Evolutionary conservation across 2,113 vertebrate species (phyloP).

Genomic region (Halichoerus grypus): DNA sequence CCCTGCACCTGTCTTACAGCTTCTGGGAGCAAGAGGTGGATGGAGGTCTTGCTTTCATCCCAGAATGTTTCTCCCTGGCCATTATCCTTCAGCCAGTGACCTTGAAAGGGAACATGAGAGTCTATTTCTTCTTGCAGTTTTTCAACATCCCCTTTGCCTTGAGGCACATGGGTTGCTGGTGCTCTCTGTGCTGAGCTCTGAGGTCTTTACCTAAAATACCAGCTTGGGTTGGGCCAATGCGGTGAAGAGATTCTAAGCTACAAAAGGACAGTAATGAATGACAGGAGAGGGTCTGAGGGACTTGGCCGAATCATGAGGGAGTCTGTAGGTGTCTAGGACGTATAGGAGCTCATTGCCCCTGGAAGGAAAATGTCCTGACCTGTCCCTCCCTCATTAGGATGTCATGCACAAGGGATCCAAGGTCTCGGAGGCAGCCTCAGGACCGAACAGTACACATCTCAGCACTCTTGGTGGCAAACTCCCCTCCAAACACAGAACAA

Average conservation of each 20-base stretch:
- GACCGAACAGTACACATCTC: neutral
- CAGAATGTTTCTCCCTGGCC: conserved; percentile 26
- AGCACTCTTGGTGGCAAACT: neutral
- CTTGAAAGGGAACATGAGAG: neutral
- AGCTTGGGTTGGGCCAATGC: neutral
- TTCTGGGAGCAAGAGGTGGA: neutral
- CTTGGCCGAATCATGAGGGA: neutral
- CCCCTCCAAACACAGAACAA: neutral
- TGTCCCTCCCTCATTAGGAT: neutral
- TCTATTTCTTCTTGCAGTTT: neutral
- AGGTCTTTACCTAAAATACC: conserved; percentile 17
- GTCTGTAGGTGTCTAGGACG: neutral
- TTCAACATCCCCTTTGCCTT: conserved; percentile 54
- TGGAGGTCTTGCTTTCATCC: neutral
- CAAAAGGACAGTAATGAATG: neutral
- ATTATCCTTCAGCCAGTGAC: neutral
- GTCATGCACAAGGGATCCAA: conserved; percentile 73
- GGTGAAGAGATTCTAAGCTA: conserved; percentile 19
- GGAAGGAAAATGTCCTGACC: neutral
- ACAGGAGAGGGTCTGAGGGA: neutral
- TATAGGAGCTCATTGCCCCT: neutral
- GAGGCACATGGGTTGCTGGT: neutral
- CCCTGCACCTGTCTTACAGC: rapidly evolving
- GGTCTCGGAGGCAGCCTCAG: conserved; percentile 27
- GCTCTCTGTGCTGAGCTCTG: neutral